Evolutionary conservation across 2,888 invertebrate genomes (phyloP), one percentile per base, ranked within the genome.

Genomic region (Andrena chrysosceles): DNA sequence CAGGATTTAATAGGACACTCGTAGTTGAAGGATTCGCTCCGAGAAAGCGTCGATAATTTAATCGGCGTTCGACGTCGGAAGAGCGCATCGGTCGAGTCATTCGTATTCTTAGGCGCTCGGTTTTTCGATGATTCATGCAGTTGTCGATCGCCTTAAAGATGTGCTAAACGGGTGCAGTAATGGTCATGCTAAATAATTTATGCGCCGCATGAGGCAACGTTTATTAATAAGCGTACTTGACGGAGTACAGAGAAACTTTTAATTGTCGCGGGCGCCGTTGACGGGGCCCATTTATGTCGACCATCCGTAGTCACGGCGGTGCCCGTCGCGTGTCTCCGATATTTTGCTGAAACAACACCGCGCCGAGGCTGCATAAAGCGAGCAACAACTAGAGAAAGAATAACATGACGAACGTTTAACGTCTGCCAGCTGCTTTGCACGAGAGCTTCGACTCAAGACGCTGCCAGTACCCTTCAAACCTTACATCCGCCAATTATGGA

Each of bases 201-300:
- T 81, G 81, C 80, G 56, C 49, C 20, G 56, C 80, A 31, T 81
- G 80, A 81, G 67, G 81, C 62, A 81, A 81, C 67, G 81, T 81
- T 79, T 81, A 81, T 81, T 81, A 81, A 81, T 81, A 81, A 81
- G 63, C 66, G 35, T 79, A 80, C 80, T 81, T 80, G 80, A 63
- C 71, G 16, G 56, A 54, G 35, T 62, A 63, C 67, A 72, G 31
- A 72, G 72, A 80, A 79, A 81, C 68, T 56, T 72, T 72, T 72
- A 72, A 81, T 81, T 80, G 72, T 60, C 69, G 64, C 26, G 35
- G 42, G 4, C 6, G 42, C 8, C 26, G 62, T 6, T 26, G 52
- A 42, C 35, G 77, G 33, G 48, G 16, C 42, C 77, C 77, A 69
- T 77, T 79, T 77, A 66, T 26, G 59, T 66, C 63, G 35, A n/a